phyloP scores from a whole-genome alignment of 30 jellyfish, hydroid and myxozoan species.

The Clytia hemisphaerica region DNA sequence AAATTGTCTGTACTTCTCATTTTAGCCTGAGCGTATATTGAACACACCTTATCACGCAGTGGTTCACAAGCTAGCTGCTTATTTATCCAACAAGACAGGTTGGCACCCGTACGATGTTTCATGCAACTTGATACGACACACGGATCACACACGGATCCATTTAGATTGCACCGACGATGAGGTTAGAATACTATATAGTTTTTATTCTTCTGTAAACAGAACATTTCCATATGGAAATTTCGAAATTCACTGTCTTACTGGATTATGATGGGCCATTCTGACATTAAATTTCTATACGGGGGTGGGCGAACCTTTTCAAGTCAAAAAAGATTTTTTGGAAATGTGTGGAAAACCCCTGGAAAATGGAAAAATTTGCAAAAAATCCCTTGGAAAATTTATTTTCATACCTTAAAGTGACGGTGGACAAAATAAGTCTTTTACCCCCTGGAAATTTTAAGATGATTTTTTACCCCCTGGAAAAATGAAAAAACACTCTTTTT shows the following conservation, averaged over 20 bases:
- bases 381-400: too few relatives aligned
- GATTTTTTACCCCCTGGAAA: too few relatives aligned
- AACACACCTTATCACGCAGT: constrained; percentile 30
- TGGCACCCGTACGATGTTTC: constrained; percentile 83
- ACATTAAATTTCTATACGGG: background rate
- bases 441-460: too few relatives aligned
- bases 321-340: too few relatives aligned
- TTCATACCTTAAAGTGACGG: too few relatives aligned
- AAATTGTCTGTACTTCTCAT: background rate
- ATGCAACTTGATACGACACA: constrained; percentile 59
- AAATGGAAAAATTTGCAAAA: too few relatives aligned
- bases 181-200: constrained; percentile 26
- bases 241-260: background rate
- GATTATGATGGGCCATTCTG: background rate
- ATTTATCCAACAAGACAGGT: constrained; percentile 36
- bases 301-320: too few relatives aligned
- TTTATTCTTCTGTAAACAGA: too few relatives aligned
- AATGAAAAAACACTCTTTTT: too few relatives aligned
- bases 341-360: too few relatives aligned
- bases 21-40: constrained; percentile 38
- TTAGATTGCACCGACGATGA: constrained; percentile 42
- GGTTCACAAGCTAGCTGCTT: constrained; percentile 38
- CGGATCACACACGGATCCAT: constrained; percentile 67
- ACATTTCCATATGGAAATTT: background rate
- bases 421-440: too few relatives aligned